Percentiles rank a stretch among this genome's conserved stretches.
phyloP scores from a whole-genome alignment of 2,113 vertebrate genomes.

The Myiagra hebetior region DNA sequence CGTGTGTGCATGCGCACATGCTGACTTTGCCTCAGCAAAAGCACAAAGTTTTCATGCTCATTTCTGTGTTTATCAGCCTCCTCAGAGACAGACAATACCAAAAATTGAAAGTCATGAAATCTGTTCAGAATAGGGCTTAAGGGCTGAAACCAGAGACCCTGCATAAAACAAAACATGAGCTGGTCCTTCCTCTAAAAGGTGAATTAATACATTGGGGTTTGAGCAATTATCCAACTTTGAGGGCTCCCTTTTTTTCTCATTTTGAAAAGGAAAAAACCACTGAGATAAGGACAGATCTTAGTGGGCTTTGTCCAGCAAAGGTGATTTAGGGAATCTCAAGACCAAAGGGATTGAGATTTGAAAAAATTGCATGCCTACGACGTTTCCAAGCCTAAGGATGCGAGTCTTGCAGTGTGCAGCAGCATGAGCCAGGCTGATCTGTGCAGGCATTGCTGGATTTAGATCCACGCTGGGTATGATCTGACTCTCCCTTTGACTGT shows the following conservation, averaged over 20 bases:
- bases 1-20: neutral
- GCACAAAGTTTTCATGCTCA: neutral
- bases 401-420: neutral
- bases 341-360: neutral
- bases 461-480: neutral
- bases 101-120: neutral
- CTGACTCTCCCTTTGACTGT: neutral
- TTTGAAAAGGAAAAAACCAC: neutral
- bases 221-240: neutral
- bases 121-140: neutral
- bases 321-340: neutral
- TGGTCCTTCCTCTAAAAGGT: neutral
- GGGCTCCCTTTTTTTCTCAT: neutral
- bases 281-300: neutral
- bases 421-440: neutral
- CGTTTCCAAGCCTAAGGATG: neutral
- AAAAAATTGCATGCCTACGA: neutral
- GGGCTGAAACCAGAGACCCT: neutral
- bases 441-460: neutral
- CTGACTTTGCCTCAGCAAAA: neutral
- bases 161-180: neutral
- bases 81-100: neutral
- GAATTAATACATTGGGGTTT: neutral
- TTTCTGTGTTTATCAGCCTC: neutral
- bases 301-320: neutral